phyloP scores from a whole-genome alignment of 2,797 vertebrate species.

The Potorous gilbertii region DNA sequence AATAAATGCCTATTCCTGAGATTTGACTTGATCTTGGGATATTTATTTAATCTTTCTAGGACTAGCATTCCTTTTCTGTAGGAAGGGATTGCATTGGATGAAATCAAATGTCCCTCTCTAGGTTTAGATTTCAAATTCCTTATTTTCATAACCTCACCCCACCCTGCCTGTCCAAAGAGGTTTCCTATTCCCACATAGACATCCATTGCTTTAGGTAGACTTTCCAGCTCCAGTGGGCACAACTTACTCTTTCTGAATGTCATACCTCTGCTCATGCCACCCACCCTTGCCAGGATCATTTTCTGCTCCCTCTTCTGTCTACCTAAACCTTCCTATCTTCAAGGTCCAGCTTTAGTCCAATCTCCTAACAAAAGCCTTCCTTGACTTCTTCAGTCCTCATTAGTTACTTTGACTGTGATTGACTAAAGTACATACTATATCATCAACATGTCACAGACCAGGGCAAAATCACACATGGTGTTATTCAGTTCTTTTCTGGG shows the following conservation, averaged over 20 bases:
- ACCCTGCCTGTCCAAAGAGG: background rate
- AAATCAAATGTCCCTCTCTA: background rate
- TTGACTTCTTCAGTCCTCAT: background rate
- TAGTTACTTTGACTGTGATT: background rate
- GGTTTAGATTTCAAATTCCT: background rate
- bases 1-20: background rate
- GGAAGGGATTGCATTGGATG: background rate
- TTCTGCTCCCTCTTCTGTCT: background rate
- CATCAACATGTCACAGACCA: background rate
- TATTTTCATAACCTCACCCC: background rate
- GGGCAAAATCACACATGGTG: background rate
- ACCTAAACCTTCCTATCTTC: background rate
- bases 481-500: background rate
- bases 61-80: background rate
- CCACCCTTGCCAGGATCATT: background rate
- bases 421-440: background rate
- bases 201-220: background rate
- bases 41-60: background rate
- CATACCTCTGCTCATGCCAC: background rate
- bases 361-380: background rate
- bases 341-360: background rate
- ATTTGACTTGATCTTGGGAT: background rate
- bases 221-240: background rate
- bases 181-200: background rate
- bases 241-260: background rate